Evolutionary conservation across 2,888 invertebrate genomes (phyloP).

Genomic region (Spodoptera exigua): DNA sequence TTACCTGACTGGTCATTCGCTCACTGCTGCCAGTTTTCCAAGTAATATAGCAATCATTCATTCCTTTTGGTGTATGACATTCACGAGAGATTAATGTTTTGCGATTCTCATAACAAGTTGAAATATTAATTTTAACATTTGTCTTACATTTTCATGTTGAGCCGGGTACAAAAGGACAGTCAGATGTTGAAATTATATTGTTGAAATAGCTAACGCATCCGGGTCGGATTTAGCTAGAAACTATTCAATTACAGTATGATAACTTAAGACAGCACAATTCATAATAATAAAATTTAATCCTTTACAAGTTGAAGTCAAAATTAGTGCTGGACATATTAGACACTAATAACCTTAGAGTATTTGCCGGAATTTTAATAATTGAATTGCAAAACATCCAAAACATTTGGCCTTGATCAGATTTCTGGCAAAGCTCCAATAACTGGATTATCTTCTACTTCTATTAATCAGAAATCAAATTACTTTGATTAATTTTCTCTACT

Average conservation of each 20-base stretch:
- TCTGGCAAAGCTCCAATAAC: too few relatives aligned
- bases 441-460: too few relatives aligned
- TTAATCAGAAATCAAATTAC: too few relatives aligned
- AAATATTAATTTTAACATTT: slow-evolving; percentile 60
- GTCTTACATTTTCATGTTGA: slow-evolving; percentile 41
- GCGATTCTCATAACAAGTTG: slow-evolving; percentile 62
- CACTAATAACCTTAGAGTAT: too few relatives aligned
- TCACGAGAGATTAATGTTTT: slow-evolving; percentile 64
- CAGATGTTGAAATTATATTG: slow-evolving; percentile 10
- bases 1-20: slow-evolving; percentile 55
- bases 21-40: slow-evolving; percentile 56
- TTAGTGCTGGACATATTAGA: too few relatives aligned
- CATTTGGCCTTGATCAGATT: too few relatives aligned
- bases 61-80: slow-evolving; percentile 59
- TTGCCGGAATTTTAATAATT: too few relatives aligned
- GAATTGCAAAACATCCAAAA: too few relatives aligned
- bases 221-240: background rate
- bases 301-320: too few relatives aligned
- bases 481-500: too few relatives aligned
- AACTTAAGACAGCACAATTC: background rate
- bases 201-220: background rate
- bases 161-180: slow-evolving; percentile 23
- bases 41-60: slow-evolving; percentile 67
- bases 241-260: background rate
- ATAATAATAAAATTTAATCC: too few relatives aligned